Base-by-base conservation (phyloP, 2,113 vertebrate species). In the Sebastes fasciatus region DNA sequence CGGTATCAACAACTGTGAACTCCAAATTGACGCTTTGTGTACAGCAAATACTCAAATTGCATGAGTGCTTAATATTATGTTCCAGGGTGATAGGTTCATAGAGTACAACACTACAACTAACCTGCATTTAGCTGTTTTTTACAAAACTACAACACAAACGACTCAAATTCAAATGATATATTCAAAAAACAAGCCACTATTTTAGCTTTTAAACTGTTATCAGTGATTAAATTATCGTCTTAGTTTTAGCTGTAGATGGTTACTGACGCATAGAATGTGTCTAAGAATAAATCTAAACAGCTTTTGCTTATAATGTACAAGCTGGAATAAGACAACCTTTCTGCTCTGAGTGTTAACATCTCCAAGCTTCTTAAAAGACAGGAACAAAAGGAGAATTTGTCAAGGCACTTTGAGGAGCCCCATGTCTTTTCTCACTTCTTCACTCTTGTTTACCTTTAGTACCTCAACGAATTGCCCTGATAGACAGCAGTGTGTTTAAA, bases 401-500 rank as follows among this genome's bases (percentile, higher is more conserved):
- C 26, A 58, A 54, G 73, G 75, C 26, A 77, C 85, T 88, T 85
- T 48, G 49, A 77, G 58, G 71, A 74, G 52, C 52, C 64, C 84
- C 45, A 26, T 10, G 68, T 80, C 82, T 86, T 69, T 88, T 46
- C 84, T 89, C 80, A 67, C 74, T 76, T 77, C 79, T 72, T 80
- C 69, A 73, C 71, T 74, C 43, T 60, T 76, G 80, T 88, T 93
- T 89, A 90, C 82, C 80, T 92, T 82, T 71, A 75, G 82, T 77
- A 84, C 80, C 71, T 76, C 17, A 75, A 83, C 45, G 23, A 75
- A 77, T 63, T 69, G 83, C 62, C 73, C 79, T 91, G 91, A 93
- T 89, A 83, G 81, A 89, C 91, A 90, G 88, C 77, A 86, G 82
- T 87, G 92, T 88, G 92, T 91, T 90, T 77, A 83, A 89, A 88